These are phyloP conservation scores for Melanogrammus aeglefinus DNA, from an alignment of 2,797 vertebrate genomes.

Conservation along the genomic window DNA sequence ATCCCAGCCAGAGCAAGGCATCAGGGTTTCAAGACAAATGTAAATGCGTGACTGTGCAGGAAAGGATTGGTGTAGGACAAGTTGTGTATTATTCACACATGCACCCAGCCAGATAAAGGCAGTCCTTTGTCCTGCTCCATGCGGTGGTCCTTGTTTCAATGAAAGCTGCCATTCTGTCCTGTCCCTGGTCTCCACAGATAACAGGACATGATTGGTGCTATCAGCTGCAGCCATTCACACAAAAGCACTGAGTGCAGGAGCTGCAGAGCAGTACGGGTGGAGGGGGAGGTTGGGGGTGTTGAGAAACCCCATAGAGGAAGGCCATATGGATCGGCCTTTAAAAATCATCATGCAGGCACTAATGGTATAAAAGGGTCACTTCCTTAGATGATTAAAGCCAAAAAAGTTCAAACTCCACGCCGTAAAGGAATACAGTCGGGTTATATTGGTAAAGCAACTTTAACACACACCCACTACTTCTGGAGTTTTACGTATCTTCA, in stretches of 20 bases:
- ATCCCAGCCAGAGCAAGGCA: background rate
- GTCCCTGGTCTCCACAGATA: conserved; percentile 2
- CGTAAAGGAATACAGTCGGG: background rate
- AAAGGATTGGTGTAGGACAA: background rate
- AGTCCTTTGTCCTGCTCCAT: background rate
- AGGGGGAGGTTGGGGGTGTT: background rate
- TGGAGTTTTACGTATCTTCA: background rate
- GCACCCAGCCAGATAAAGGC: background rate
- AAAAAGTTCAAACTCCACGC: background rate
- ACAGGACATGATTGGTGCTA: background rate
- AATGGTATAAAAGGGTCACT: background rate
- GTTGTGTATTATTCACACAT: background rate
- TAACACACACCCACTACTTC: too few relatives aligned
- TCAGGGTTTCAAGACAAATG: background rate
- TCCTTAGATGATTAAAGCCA: background rate
- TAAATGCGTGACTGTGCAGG: background rate
- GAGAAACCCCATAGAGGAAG: background rate
- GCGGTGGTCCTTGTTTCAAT: background rate
- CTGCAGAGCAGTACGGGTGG: background rate
- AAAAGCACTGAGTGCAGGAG: background rate
- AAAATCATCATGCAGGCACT: background rate
- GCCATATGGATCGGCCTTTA: background rate
- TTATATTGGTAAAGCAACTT: too few relatives aligned
- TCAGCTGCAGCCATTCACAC: background rate
- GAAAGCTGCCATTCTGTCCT: conserved; percentile 5